Evolutionary conservation across 2,888 invertebrate species (phyloP), one percentile per base, ranked within the genome.

Genomic region (Nephrotoma flavescens): DNA sequence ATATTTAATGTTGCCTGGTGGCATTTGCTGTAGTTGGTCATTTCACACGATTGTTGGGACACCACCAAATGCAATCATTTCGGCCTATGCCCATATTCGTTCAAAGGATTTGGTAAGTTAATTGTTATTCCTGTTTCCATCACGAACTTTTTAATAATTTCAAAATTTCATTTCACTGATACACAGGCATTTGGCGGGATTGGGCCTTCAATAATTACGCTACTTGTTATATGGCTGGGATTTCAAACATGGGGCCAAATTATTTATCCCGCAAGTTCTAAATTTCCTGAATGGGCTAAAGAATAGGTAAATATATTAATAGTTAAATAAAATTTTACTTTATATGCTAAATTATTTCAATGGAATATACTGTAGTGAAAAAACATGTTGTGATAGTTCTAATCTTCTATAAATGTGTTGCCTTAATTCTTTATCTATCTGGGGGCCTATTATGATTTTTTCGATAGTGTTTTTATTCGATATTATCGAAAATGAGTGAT

Each of bases 1-100:
- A 87, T 97, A 96, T 91, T 92, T 98, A 90, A 97, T 98, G 95
- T 93, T 98, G 89, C 97, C 98, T 0, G 97, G 97, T 0, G 94
- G 97, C 0, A 92, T 98, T 42, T 96, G 97, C 41, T 97, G 97
- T 90, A 97, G 97, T 86, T 97, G 97, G 93, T 97, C 96, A 9
- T 97, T 98, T 93, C 97, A 97, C 93, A 93, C 98, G 91, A 98
- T 98, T 0, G 98, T 98, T 12, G 98, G 97, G 85, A 98, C 98
- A 0, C 98, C 98, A 2, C 98, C 98, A 19, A 98, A 98, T 92
- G 98, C 98, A 4, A 96, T 99, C 87, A 97, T 96, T 0, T 96
- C 96, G 41, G 96, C 96, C 0, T 96, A 96, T 11, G 96, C 96
- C 2, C 94, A 95, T 89, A 96, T 97, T 92, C 94, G 94, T 88